Conservation (phyloP, 2,113 vertebrate species). For the Sylvilagus bachmani region DNA sequence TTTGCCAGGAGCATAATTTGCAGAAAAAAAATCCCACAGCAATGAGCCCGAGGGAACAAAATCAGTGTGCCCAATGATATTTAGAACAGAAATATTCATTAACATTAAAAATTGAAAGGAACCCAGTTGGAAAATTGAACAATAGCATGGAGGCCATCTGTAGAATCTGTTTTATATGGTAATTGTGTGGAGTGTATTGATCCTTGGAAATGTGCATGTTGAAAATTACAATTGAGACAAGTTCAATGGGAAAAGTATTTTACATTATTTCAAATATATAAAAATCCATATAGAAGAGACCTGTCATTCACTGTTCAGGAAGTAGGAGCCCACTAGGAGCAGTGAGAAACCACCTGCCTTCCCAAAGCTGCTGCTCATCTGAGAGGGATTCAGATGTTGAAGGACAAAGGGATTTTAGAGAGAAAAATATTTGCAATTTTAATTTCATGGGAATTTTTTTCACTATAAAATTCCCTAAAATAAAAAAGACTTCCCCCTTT, state of each 20-base stretch:
- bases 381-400: not conserved
- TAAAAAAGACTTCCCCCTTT: not conserved
- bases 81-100: slow-evolving; percentile 32
- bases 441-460: not conserved
- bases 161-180: not conserved
- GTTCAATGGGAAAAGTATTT: not conserved
- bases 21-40: slow-evolving; percentile 37
- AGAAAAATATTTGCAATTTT: slow-evolving; percentile 5
- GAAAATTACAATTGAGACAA: slow-evolving; percentile 23
- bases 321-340: not conserved
- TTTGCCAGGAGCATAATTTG: not conserved
- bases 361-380: not conserved
- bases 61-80: not conserved
- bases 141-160: not conserved
- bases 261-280: not conserved
- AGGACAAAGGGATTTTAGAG: not conserved
- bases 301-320: not conserved
- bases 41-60: not conserved
- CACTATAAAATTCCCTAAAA: not conserved
- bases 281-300: not conserved
- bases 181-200: not conserved
- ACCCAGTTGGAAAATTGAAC: not conserved
- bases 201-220: not conserved
- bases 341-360: not conserved
- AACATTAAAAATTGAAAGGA: slow-evolving; percentile 41